Conservation (phyloP, 2,797 vertebrate species). For the Potorous gilbertii region DNA sequence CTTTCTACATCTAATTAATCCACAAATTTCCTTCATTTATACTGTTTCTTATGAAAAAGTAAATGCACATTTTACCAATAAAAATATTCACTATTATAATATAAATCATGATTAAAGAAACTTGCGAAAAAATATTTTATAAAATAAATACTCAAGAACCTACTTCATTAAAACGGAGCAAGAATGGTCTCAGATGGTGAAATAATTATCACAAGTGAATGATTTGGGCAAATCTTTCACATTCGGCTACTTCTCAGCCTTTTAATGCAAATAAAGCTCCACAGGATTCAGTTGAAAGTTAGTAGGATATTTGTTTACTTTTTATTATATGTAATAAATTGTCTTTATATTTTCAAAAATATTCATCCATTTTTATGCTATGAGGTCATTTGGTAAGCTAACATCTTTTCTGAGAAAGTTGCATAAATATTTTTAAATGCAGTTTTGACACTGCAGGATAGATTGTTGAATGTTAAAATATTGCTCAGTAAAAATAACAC, state of each 20-base stretch:
- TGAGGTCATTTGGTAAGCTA: neutral
- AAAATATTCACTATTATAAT: neutral
- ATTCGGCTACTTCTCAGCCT: neutral
- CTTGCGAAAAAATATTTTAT: neutral
- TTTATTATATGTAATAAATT: neutral
- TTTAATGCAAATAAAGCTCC: neutral
- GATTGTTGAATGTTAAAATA: conserved; percentile 45
- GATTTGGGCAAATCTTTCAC: neutral
- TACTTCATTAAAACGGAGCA: neutral
- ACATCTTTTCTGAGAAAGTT: conserved; percentile 18
- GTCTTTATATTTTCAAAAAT: neutral
- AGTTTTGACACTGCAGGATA: conserved; percentile 21
- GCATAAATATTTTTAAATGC: conserved; percentile 53
- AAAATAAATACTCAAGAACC: neutral
- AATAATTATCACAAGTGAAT: neutral
- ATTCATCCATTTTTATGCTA: conserved; percentile 12
- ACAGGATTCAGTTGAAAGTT: neutral
- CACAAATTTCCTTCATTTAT: too few relatives aligned
- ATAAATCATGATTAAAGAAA: neutral
- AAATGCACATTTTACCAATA: neutral
- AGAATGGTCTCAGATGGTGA: neutral
- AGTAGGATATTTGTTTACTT: neutral
- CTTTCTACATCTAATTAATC: too few relatives aligned
- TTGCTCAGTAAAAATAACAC: conserved; percentile 49
- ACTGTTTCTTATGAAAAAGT: too few relatives aligned